Evolutionary conservation across 2,797 vertebrate genomes (phyloP).

Genomic region (Mastacembelus armatus): DNA sequence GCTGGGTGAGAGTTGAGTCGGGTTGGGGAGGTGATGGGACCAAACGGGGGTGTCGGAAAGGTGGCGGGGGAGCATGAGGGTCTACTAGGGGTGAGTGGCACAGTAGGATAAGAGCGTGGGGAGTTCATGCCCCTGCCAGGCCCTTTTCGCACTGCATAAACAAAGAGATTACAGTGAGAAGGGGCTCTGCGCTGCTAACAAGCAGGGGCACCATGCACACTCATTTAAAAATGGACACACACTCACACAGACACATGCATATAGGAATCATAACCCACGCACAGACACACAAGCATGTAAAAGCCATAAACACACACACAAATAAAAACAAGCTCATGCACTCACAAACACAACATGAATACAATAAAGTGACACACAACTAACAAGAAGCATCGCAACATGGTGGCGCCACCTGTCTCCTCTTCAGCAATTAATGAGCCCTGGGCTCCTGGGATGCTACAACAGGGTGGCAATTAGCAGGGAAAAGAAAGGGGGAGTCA

Average conservation of each 20-base stretch:
- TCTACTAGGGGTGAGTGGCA: conserved; percentile 78
- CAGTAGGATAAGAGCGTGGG: conserved; percentile 81
- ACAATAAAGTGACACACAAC: conserved; percentile 72
- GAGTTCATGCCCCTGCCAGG: conserved; percentile 82
- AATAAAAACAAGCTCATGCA: conserved; percentile 36
- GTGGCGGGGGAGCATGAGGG: conserved; percentile 75
- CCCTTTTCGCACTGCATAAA: conserved; percentile 84
- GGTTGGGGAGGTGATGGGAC: conserved; percentile 57
- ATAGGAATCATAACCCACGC: conserved; percentile 1
- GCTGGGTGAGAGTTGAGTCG: conserved; percentile 42
- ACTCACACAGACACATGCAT: conserved; percentile 33
- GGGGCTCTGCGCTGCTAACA: conserved; percentile 84
- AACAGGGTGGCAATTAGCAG: conserved; percentile 79
- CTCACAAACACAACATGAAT: conserved; percentile 54
- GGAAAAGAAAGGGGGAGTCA: conserved; percentile 52
- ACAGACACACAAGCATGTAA: background rate
- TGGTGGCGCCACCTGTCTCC: conserved; percentile 87
- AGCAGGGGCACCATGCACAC: conserved; percentile 73
- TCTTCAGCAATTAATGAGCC: conserved; percentile 80
- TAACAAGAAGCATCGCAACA: conserved; percentile 92
- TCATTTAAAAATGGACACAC: conserved; percentile 25
- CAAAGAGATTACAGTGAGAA: conserved; percentile 89
- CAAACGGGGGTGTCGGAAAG: conserved; percentile 67
- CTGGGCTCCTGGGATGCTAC: conserved; percentile 71
- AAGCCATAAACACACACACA: conserved; percentile 32